Evolutionary conservation across 1,140 invertebrate genomes (phyloP).

Genomic region (Dysdera silvatica): DNA sequence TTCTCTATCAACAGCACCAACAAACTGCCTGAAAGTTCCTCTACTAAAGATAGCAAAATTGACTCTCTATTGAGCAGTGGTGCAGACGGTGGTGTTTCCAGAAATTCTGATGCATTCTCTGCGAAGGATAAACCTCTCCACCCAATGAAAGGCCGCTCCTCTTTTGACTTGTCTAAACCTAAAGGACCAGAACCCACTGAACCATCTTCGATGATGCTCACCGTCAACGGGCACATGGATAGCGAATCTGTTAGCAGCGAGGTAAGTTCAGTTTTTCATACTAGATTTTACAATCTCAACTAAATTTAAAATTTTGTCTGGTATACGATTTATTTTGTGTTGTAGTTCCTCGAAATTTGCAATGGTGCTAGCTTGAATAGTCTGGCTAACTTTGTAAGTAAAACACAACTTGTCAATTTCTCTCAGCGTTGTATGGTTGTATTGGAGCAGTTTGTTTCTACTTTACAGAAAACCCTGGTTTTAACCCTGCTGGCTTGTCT

Average conservation of each 20-base stretch:
- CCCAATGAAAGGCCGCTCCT: conserved; percentile 6
- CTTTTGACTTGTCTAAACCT: conserved; percentile 2
- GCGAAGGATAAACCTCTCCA: neutral
- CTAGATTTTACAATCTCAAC: too few species aligned
- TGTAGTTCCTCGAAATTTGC: too few species aligned
- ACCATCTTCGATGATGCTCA: neutral
- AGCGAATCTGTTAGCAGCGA: conserved; percentile 16
- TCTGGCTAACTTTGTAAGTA: too few species aligned
- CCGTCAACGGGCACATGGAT: conserved; percentile 24
- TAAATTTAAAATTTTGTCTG: too few species aligned
- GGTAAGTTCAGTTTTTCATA: neutral
- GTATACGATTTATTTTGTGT: too few species aligned
- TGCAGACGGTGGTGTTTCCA: conserved; percentile 1
- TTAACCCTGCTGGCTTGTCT: too few species aligned
- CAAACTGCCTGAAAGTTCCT: conserved; percentile 25
- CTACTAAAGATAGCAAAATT: conserved; percentile 12
- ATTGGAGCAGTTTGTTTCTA: too few species aligned
- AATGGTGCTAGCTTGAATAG: too few species aligned
- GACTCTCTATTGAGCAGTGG: conserved; percentile 4
- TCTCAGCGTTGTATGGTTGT: too few species aligned
- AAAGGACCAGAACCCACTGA: neutral
- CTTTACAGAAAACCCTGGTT: too few species aligned
- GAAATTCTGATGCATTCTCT: neutral
- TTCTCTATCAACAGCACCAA: conserved; percentile 25
- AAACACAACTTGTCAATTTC: too few species aligned